These are phyloP conservation scores for Myrmophylax atrothorax DNA, from an alignment of 2,113 vertebrate species.

Conservation along the genomic window DNA sequence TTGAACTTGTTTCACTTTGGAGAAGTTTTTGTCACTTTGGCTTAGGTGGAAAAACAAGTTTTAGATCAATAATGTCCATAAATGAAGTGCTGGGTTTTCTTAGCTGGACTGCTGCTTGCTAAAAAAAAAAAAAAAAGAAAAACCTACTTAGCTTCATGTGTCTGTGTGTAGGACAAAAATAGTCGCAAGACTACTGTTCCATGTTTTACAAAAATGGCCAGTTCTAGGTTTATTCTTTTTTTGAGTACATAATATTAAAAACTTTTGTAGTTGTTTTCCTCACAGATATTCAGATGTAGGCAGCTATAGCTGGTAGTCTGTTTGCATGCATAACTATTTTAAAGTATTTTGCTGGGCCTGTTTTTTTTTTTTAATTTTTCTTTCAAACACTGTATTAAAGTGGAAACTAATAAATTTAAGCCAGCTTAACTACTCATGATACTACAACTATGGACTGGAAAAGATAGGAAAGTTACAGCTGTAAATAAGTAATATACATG, in stretches of 20 bases:
- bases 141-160: background rate
- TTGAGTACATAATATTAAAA: background rate
- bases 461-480: background rate
- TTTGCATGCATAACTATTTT: background rate
- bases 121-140: background rate
- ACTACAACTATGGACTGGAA: background rate
- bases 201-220: background rate
- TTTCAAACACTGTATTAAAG: background rate
- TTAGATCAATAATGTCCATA: slow-evolving; percentile 49
- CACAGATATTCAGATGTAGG: background rate
- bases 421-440: background rate
- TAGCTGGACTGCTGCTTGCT: background rate
- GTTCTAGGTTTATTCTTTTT: background rate
- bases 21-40: slow-evolving; percentile 55
- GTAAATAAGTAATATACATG: background rate
- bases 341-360: background rate
- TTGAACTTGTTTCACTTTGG: slow-evolving; percentile 44
- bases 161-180: background rate
- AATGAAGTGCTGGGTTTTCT: background rate
- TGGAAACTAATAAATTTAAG: background rate
- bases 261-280: background rate
- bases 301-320: background rate
- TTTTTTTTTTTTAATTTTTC: background rate
- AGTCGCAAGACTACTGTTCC: background rate
- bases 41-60: slow-evolving; percentile 36